Evolutionary conservation across 2,797 vertebrate species (phyloP).

Genomic region (Molossus alvarezi): DNA sequence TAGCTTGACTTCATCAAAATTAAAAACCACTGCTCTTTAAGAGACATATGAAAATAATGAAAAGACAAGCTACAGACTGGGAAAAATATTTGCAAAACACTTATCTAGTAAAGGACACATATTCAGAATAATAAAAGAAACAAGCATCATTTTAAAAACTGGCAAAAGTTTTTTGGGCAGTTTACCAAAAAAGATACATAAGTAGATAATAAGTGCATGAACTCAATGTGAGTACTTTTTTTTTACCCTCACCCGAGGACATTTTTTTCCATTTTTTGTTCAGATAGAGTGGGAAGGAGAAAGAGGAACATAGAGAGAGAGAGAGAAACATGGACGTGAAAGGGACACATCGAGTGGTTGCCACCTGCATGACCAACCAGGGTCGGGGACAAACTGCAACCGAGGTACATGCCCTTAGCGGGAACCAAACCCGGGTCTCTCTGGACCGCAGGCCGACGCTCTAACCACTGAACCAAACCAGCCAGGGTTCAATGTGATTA

Average conservation of each 20-base stretch:
- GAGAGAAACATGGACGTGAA: too few species aligned
- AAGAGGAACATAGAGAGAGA: too few species aligned
- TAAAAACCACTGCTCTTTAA: slow-evolving; percentile 17
- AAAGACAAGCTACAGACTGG: not conserved
- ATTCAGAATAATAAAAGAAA: slow-evolving; percentile 47
- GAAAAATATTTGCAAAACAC: slow-evolving; percentile 43
- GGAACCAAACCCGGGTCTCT: too few species aligned
- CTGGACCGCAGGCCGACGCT: too few species aligned
- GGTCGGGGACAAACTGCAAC: too few species aligned
- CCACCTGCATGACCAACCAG: too few species aligned
- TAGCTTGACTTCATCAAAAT: slow-evolving; percentile 5
- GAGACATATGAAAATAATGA: not conserved
- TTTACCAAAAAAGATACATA: slow-evolving; percentile 2
- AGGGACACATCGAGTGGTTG: too few species aligned
- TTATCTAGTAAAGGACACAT: slow-evolving; percentile 9
- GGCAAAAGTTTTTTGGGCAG: not conserved
- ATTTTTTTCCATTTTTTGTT: too few species aligned
- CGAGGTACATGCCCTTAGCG: too few species aligned
- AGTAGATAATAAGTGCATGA: slow-evolving; percentile 40
- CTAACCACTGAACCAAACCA: too few species aligned
- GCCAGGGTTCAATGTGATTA: not conserved
- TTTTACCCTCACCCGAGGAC: too few species aligned
- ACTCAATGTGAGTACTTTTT: not conserved
- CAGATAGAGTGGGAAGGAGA: too few species aligned
- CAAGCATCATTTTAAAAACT: not conserved